phyloP scores from a whole-genome alignment of 2,888 invertebrate genomes.

The Hybos culiciformis region DNA sequence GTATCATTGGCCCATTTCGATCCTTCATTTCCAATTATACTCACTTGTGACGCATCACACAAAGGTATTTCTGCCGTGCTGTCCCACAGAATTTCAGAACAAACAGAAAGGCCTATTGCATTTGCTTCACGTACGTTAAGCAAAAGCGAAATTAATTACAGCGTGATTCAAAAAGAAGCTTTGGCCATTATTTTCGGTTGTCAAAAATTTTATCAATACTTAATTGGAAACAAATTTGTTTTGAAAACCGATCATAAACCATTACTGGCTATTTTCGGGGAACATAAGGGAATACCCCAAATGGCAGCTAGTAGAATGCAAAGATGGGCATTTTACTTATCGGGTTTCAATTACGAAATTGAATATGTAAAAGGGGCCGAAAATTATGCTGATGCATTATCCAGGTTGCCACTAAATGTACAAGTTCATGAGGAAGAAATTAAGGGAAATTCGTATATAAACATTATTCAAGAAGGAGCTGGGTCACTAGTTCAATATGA shows the following conservation, averaged over 20 bases:
- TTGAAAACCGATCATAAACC: constrained; percentile 7
- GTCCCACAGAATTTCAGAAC: not conserved
- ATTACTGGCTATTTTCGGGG: constrained; percentile 5
- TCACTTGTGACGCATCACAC: constrained; percentile 5
- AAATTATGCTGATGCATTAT: constrained; percentile 5
- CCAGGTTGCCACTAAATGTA: not conserved
- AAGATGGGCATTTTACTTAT: constrained; percentile 6
- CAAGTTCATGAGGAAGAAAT: no score
- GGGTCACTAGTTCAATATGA: not conserved
- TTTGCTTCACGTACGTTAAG: not conserved
- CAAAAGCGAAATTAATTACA: not conserved
- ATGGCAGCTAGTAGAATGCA: constrained; percentile 8
- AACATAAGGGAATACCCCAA: constrained; percentile 3
- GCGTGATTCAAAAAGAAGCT: not conserved
- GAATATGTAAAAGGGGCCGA: constrained; percentile 5
- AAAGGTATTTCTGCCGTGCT: not conserved
- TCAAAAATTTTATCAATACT: constrained; percentile 15
- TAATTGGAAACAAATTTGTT: constrained; percentile 10
- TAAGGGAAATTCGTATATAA: no score
- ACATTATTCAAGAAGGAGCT: not conserved
- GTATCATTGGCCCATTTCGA: constrained; percentile 8
- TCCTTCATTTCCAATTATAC: constrained; percentile 6
- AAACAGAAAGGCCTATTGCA: not conserved
- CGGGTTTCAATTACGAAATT: constrained; percentile 4
- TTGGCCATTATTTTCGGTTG: constrained; percentile 1